Base-by-base conservation (phyloP, 2,888 invertebrate species). In the Pocota personata region DNA sequence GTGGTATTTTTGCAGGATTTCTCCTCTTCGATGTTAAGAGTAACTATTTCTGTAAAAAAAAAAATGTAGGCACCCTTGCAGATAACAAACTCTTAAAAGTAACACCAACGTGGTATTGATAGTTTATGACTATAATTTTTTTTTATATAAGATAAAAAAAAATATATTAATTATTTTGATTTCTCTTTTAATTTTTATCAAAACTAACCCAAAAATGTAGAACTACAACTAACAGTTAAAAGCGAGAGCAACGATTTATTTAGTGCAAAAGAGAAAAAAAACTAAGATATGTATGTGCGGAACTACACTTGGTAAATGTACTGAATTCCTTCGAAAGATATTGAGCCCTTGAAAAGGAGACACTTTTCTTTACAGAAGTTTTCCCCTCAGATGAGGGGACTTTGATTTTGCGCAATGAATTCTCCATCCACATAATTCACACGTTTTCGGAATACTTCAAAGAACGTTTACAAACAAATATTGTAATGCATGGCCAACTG, bases 251-350 rank as follows among this genome's bases (percentile, higher is more conserved):
- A 40, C 30, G 30, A 58, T 48, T 62, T 57, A 57, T 50, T 66
- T 43, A 76, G 71, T 84, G 80, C 75, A 79, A 84, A 78, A 80
- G 58, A 64, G 57, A 62, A 69, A 30, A n/a, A 32, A 71, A 75
- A 84, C 75, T 80, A 71, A 80, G 80, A 76, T 80, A 75, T 80
- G 79, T 73, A 80, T 71, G 84, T 84, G 84, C 80, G 30, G 57
- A 55, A 69, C 79, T 79, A 79, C 69, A 79, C 83, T 84, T 62
- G 79, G 50, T 62, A 71, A 75, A 80, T 52, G 80, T 76, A 80
- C 80, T 79, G 60, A 84, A 58, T 10, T 71, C 40, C 35, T 2
- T 50, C 14, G 46, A 4, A 57, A 37, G 55, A 35, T 57, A 75
- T 55, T 73, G 58, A 75, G 84, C 58, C 84, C 79, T 79, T 84